phyloP scores from a whole-genome alignment of 2,113 vertebrate genomes.

The Apteryx mantelli region DNA sequence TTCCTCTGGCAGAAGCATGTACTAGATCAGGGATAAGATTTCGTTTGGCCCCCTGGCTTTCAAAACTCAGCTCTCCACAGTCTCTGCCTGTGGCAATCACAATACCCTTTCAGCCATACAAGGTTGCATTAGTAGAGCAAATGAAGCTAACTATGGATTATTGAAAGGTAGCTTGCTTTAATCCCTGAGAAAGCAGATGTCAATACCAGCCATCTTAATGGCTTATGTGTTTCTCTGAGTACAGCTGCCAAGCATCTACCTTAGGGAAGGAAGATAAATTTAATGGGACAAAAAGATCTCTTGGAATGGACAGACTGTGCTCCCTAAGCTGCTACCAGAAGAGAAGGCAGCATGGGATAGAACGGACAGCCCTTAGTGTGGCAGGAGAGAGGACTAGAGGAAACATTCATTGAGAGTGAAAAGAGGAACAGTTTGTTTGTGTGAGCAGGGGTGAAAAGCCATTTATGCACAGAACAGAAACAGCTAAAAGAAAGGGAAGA shows the following conservation, averaged over 20 bases:
- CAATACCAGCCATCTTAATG: constrained; percentile 39
- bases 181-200: constrained; percentile 21
- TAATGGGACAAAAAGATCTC: constrained; percentile 7
- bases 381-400: background rate
- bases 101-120: background rate
- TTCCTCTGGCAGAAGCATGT: background rate
- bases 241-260: background rate
- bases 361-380: background rate
- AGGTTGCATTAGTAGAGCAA: background rate
- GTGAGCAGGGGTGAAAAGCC: background rate
- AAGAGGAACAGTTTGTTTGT: background rate
- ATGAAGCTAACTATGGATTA: background rate
- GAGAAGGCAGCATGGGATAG: background rate
- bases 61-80: background rate
- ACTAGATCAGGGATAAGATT: background rate
- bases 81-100: constrained; percentile 4
- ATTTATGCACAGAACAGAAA: background rate
- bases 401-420: background rate
- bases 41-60: background rate
- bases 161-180: background rate
- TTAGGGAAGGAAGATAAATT: constrained; percentile 10
- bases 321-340: background rate
- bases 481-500: background rate
- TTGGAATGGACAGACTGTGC: background rate
- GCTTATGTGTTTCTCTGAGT: background rate